Percentiles rank a stretch among this genome's conserved stretches.
These are phyloP conservation scores for Dilophus febrilis DNA, from an alignment of 2,888 invertebrate genomes.

Conservation along the genomic window DNA sequence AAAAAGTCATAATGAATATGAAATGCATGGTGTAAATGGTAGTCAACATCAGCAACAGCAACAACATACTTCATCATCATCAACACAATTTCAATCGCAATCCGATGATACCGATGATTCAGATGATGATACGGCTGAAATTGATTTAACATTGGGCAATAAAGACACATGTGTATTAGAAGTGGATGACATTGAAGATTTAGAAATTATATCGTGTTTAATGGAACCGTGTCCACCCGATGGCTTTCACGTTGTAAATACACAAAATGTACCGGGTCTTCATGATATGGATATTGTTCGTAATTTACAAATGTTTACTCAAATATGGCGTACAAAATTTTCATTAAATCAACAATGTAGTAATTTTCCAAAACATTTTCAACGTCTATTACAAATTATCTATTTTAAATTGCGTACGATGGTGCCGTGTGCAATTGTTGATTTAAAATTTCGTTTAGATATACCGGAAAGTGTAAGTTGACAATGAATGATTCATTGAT, in stretches of 20 bases:
- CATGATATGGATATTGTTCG: constrained; percentile 47
- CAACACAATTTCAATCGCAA: no score
- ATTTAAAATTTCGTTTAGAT: constrained; percentile 65
- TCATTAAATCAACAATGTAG: constrained; percentile 32
- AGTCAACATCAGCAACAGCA: constrained; percentile 2
- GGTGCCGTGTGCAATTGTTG: constrained; percentile 72
- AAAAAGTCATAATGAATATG: constrained; percentile 24
- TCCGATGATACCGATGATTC: constrained; percentile 47
- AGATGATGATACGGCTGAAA: constrained; percentile 42
- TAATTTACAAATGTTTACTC: constrained; percentile 70
- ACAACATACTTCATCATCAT: constrained; percentile 20
- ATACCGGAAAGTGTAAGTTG: constrained; percentile 59
- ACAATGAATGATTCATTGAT: no score
- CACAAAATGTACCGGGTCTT: constrained; percentile 56
- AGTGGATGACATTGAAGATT: constrained; percentile 71
- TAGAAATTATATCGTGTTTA: constrained; percentile 53
- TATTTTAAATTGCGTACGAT: constrained; percentile 78
- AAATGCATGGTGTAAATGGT: constrained; percentile 8
- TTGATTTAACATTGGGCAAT: constrained; percentile 53
- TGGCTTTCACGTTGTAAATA: constrained; percentile 64
- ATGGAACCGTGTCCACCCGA: constrained; percentile 58
- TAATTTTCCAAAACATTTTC: constrained; percentile 37
- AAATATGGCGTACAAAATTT: constrained; percentile 55
- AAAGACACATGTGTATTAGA: constrained; percentile 69
- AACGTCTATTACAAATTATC: constrained; percentile 48